Evolutionary conservation across 1,140 invertebrate genomes (phyloP), one percentile per base, ranked within the genome.

Genomic region (Lutraria rhynchaena): DNA sequence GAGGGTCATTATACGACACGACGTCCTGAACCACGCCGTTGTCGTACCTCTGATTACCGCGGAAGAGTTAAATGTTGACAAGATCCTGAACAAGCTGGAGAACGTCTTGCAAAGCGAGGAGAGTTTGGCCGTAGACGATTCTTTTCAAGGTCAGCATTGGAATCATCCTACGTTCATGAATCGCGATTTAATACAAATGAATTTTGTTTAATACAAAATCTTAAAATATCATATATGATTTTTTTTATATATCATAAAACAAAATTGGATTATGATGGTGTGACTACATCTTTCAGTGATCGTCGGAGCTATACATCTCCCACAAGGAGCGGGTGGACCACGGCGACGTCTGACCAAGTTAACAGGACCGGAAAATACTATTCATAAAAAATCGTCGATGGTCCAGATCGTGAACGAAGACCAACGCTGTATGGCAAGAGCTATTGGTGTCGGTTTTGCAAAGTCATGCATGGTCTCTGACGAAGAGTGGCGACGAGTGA

Each of bases 331-430:
- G 9, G 51, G 19, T 22, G 33, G 67, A 4, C 67, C 2, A 3
- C 37, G 35, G 27, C 35, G 35, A 70, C 29, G 46, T 9, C 9
- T 51, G 11, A 55, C 27, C 5, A 73, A 53, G 27, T 55, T 73
- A 17, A 51, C 3, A 33, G 51, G 51, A 53, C 3, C 5, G 51
- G 51, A 53, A 33, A 41, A 31, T 7, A 55, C 22, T 9, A 77
- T 65, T 41, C 65, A 15, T 19, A 73, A n/a, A 31, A 71, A 71
- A 73, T 57, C 22, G n/a, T 81, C 67, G n/a, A 61, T 81, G 24
- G 67, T 81, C 1, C 46, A 51, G 4, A 81, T 81, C 19, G 58
- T 49, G 33, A 81, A 81, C 37, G 51, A 81, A 19, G 67, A 81
- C 35, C 51, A 81, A 37, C 1, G 41, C 9, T 70, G 67, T 70